Base-by-base conservation (phyloP, 2,797 vertebrate species). In the Tamandua tetradactyla region DNA sequence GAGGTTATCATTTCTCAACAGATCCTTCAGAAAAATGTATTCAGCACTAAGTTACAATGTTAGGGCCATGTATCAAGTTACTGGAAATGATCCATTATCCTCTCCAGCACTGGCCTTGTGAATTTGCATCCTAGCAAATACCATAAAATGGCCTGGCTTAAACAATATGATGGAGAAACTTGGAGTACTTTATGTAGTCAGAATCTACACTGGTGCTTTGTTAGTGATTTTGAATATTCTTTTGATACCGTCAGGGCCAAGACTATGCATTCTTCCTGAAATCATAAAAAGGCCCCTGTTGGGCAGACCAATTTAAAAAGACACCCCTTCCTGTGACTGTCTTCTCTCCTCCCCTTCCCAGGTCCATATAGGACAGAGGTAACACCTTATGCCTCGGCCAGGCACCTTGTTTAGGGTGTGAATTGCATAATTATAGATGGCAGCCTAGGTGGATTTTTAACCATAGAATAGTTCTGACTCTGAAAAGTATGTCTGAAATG, bases 81-180 rank as follows among this genome's bases (percentile, higher is more conserved):
- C n/a, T 88, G 40, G 40, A 93, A 96, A 72, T 90, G 62, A 89
- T 96, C 95, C 64, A 75, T 75, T 92, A 80, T 42, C 9, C 52
- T 82, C 44, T 90, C 22, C 22, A 52, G 69, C 64, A 78, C 75
- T 69, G 69, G 44, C 23, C 59, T 57, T 75, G 12, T 84, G 61
- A 86, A 30, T 44, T 69, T 74, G 40, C 40, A 32, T 55, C 52
- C 52, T 55, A 55, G 52, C 52, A 55, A 55, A 55, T 55, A 22
- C 52, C 52, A 55, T 55, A 18, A 52, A 55, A 55, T 55, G 52
- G 15, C 18, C 20, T 5, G 6, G 52, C 17, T 55, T 55, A 55
- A 55, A 55, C 18, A 55, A 55, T 7, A 5, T 7, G 52, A 42
- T 35, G 47, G 61, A 69, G 81, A 72, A 57, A 37, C 11, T 23